These are phyloP conservation scores for Lydus trimaculatus DNA, from an alignment of 2,888 invertebrate species.

Conservation along the genomic window DNA sequence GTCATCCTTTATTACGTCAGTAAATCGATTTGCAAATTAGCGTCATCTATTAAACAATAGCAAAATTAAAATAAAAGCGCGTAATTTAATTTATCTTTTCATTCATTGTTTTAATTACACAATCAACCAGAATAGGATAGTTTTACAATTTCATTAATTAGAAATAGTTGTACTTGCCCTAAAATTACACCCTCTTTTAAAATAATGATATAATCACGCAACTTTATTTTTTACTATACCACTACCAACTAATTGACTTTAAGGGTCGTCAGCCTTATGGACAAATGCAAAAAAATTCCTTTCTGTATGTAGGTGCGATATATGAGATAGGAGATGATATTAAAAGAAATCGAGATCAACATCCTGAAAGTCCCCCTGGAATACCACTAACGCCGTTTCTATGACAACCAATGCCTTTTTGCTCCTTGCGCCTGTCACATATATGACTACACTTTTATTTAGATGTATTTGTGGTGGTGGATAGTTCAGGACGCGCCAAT, in stretches of 20 bases:
- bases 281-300: not conserved
- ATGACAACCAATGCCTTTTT: too few species aligned
- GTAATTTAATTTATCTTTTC: not conserved
- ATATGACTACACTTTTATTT: not conserved
- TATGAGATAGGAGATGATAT: not conserved
- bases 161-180: too few species aligned
- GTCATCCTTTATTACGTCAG: constrained; percentile 65
- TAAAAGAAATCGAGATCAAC: constrained; percentile 22
- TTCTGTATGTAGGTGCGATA: not conserved
- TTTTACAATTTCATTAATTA: too few species aligned
- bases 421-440: constrained; percentile 9
- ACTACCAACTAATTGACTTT: too few species aligned
- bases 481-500: not conserved
- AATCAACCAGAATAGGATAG: too few species aligned
- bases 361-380: constrained; percentile 20
- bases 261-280: too few species aligned
- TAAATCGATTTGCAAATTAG: constrained; percentile 26
- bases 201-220: not conserved
- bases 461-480: not conserved
- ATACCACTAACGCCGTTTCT: constrained; percentile 26
- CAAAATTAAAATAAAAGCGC: not conserved
- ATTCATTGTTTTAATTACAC: too few species aligned
- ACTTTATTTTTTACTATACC: too few species aligned
- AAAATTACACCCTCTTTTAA: not conserved
- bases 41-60: constrained; percentile 14